Percentiles rank a stretch among this genome's conserved stretches.
Conservation (phyloP, 2,113 vertebrate genomes). For the Dermatemys mawii region DNA sequence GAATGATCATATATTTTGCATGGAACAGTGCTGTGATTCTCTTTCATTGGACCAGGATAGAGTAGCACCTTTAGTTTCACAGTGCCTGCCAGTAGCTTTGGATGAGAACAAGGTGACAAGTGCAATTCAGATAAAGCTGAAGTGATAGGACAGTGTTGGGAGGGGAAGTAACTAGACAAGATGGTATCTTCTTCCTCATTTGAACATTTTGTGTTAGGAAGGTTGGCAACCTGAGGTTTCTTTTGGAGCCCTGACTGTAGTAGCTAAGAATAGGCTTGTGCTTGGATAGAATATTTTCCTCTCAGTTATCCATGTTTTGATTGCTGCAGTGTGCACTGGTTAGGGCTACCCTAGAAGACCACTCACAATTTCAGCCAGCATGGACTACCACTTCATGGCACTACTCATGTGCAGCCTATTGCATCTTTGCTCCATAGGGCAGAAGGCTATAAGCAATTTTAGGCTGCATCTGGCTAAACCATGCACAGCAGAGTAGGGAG, state of each 20-base stretch:
- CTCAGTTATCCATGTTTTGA: background rate
- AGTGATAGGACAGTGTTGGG: background rate
- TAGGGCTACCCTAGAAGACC: background rate
- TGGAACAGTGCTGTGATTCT: background rate
- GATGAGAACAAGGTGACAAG: background rate
- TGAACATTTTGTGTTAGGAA: background rate
- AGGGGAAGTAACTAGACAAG: background rate
- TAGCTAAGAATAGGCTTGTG: background rate
- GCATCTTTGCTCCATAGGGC: background rate
- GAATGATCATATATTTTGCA: background rate
- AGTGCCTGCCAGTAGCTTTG: background rate
- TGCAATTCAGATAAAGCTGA: background rate
- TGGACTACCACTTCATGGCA: background rate
- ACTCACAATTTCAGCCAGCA: background rate
- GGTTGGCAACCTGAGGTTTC: background rate
- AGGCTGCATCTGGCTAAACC: background rate
- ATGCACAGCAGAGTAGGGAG: background rate
- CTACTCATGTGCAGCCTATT: background rate
- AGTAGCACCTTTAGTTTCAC: background rate
- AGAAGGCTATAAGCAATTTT: background rate
- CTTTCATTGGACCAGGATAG: background rate
- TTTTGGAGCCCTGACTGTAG: background rate
- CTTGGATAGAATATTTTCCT: background rate
- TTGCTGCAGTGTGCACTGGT: background rate
- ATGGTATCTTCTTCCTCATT: background rate